Conservation (phyloP, 2,888 invertebrate species). For the Palloptera scutellata region DNA sequence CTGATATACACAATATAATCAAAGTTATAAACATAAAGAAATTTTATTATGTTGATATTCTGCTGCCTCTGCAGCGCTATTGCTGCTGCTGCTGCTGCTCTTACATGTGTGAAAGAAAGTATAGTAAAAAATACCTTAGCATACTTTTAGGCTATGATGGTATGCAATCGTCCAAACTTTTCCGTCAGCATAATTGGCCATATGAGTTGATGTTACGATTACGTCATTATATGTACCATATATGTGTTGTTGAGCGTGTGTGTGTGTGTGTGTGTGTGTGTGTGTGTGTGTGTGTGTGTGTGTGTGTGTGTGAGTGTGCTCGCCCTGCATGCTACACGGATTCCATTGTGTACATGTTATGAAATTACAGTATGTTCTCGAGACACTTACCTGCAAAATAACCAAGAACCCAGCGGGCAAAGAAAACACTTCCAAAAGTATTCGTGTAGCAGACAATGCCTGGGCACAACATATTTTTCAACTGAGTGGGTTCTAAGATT, state of each 20-base stretch:
- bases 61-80: constrained; percentile 10
- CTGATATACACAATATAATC: constrained; percentile 28
- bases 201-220: constrained; percentile 42
- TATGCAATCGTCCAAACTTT: constrained; percentile 18
- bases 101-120: not conserved
- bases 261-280: not conserved
- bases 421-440: no score
- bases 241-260: no score
- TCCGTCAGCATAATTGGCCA: constrained; percentile 49
- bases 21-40: constrained; percentile 46
- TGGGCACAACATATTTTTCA: no score
- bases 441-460: no score
- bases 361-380: no score
- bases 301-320: no score
- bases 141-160: constrained; percentile 4
- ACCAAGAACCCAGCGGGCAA: no score
- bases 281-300: not conserved
- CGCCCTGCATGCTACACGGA: no score
- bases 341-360: no score
- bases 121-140: not conserved
- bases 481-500: no score
- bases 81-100: not conserved
- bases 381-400: no score
- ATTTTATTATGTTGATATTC: constrained; percentile 49
- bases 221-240: no score